Evolutionary conservation across 2,797 vertebrate species (phyloP).

Genomic region (Vultur gryphus): DNA sequence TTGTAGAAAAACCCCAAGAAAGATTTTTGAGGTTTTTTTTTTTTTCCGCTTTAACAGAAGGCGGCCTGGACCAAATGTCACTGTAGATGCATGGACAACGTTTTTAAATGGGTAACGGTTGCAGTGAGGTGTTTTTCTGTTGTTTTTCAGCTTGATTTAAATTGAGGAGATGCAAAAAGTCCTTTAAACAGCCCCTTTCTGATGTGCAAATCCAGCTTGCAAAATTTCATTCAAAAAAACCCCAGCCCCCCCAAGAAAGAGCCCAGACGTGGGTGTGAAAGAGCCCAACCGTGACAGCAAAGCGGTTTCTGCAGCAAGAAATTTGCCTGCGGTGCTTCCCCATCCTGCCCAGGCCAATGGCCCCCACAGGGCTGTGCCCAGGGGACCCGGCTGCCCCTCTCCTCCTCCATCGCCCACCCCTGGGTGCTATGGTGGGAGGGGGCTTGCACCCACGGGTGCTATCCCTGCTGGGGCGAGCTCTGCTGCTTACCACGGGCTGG

Average conservation of each 20-base stretch:
- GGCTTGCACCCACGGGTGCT: not conserved
- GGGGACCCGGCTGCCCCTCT: not conserved
- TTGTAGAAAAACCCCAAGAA: not conserved
- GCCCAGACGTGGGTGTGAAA: not conserved
- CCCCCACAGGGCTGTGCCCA: not conserved
- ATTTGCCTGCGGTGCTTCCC: conserved; percentile 15
- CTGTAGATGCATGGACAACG: accelerated
- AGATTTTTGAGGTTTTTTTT: not conserved
- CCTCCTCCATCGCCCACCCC: not conserved
- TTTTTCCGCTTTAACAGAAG: not conserved
- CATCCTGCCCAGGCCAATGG: not conserved
- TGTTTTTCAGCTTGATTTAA: not conserved
- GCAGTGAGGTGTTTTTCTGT: not conserved
- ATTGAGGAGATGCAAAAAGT: not conserved
- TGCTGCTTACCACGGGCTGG: not conserved
- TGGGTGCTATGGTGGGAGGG: not conserved
- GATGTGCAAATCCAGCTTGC: not conserved
- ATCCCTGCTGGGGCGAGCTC: not conserved
- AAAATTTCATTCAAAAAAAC: not conserved
- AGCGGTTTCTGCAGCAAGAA: not conserved
- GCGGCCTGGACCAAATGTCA: not conserved
- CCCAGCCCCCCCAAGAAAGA: not conserved
- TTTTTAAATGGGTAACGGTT: not conserved
- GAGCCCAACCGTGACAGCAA: not conserved
- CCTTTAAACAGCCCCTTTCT: not conserved